Percentiles rank a stretch among this genome's conserved stretches.
Conservation (phyloP, 2,797 vertebrate genomes). For the Hapalemur alaotrensis region DNA sequence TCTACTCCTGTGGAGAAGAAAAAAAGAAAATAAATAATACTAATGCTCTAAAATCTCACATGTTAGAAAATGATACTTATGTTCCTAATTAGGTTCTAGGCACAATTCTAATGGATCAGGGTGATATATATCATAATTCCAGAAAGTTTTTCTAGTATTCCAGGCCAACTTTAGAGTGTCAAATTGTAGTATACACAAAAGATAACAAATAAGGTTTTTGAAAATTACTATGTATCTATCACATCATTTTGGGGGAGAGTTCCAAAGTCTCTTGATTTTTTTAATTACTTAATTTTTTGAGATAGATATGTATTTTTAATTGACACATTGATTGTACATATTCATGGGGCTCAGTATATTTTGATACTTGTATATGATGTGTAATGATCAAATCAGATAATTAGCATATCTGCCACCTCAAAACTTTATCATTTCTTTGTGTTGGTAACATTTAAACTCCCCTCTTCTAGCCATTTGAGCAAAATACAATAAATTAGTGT, state of each 20-base stretch:
- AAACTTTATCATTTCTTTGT: not conserved
- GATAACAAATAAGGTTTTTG: constrained; percentile 75
- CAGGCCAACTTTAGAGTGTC: constrained; percentile 64
- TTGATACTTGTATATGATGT: not conserved
- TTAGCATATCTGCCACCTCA: not conserved
- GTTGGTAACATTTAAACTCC: not conserved
- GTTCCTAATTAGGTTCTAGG: constrained; percentile 46
- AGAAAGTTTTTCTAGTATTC: constrained; percentile 68
- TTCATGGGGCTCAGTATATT: not conserved
- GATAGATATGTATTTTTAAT: not conserved
- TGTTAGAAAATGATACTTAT: constrained; percentile 53
- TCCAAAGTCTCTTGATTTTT: not conserved
- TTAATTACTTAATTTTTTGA: not conserved
- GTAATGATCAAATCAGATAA: not conserved
- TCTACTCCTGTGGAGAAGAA: constrained; percentile 24
- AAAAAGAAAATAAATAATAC: constrained; percentile 69
- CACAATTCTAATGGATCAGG: constrained; percentile 33
- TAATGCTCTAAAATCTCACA: constrained; percentile 58
- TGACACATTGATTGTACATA: not conserved
- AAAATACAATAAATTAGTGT: not conserved
- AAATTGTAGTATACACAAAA: constrained; percentile 73
- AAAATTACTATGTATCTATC: constrained; percentile 76
- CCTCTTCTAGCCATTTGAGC: not conserved
- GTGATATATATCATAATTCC: constrained; percentile 61
- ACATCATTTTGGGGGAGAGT: not conserved